A percentile compares a stretch with the other conserved stretches of the same genome.
Conservation (phyloP, 2,888 invertebrate genomes). For the Plebejus anna region DNA sequence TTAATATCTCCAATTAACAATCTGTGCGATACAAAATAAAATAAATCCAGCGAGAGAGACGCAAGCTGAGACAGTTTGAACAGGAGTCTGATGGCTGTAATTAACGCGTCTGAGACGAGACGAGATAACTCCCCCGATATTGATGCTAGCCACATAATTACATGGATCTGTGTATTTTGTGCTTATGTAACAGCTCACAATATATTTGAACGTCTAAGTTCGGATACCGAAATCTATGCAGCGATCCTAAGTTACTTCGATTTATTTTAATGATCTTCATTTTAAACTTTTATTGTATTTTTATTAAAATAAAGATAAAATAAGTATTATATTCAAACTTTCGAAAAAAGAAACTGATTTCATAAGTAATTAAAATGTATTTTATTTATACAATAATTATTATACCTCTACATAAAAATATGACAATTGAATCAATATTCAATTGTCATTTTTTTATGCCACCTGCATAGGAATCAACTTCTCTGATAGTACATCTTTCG, state of each 20-base stretch:
- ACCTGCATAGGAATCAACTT: too few species aligned
- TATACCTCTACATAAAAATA: not conserved
- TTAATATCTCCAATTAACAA: constrained; percentile 29
- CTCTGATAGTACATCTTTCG: too few species aligned
- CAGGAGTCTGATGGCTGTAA: constrained; percentile 36
- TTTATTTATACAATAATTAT: too few species aligned
- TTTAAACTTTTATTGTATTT: not conserved
- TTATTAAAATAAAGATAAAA: too few species aligned
- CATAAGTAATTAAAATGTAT: too few species aligned
- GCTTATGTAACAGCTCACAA: constrained; percentile 14
- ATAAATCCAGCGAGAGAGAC: constrained; percentile 26
- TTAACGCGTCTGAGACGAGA: constrained; percentile 38
- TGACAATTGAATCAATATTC: too few species aligned
- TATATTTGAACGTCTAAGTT: not conserved
- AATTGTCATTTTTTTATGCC: too few species aligned
- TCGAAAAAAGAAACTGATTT: not conserved
- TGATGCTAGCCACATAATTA: constrained; percentile 23
- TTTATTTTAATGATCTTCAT: not conserved
- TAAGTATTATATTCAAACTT: too few species aligned
- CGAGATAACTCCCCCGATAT: constrained; percentile 29
- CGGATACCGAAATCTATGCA: not conserved
- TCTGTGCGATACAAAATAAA: constrained; percentile 27
- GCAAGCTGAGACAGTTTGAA: constrained; percentile 33
- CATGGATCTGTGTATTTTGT: constrained; percentile 11
- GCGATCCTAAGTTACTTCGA: not conserved